phyloP scores from a whole-genome alignment of 2,888 invertebrate genomes.

The Argyresthia albistria region DNA sequence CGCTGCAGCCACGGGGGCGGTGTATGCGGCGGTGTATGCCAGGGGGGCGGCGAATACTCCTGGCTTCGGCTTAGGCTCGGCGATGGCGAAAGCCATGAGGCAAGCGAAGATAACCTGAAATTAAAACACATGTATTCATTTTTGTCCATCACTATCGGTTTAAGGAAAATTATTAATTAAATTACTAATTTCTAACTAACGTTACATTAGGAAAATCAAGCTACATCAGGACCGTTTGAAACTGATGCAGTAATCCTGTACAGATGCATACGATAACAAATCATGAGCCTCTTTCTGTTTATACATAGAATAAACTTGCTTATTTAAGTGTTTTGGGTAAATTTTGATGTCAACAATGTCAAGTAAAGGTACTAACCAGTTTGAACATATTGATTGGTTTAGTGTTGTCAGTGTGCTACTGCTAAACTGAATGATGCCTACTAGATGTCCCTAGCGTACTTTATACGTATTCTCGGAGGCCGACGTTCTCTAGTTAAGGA shows the following conservation, averaged over 20 bases:
- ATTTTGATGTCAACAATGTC: too few relatives aligned
- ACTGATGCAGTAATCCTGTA: too few relatives aligned
- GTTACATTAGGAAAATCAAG: too few relatives aligned
- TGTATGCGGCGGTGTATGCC: slow-evolving; percentile 66
- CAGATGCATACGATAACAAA: too few relatives aligned
- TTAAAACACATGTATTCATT: slow-evolving; percentile 1
- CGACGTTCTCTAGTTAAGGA: background rate
- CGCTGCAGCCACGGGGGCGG: slow-evolving; percentile 57
- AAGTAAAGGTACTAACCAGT: slow-evolving; percentile 40
- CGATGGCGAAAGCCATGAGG: slow-evolving; percentile 39
- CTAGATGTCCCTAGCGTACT: background rate
- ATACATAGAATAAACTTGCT: too few relatives aligned
- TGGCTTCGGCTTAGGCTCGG: slow-evolving; percentile 30
- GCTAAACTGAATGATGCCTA: background rate
- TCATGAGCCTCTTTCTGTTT: too few relatives aligned
- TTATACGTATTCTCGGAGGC: background rate
- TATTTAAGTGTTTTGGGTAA: too few relatives aligned
- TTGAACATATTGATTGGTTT: slow-evolving; percentile 45
- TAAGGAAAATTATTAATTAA: too few relatives aligned
- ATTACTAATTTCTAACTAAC: too few relatives aligned
- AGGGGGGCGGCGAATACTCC: slow-evolving; percentile 37
- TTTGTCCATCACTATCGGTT: too few relatives aligned
- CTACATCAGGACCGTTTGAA: too few relatives aligned
- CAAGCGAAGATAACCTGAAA: slow-evolving; percentile 45
- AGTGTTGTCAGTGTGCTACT: background rate